phyloP scores from a whole-genome alignment of 2,797 vertebrate genomes.

The Characodon lateralis region DNA sequence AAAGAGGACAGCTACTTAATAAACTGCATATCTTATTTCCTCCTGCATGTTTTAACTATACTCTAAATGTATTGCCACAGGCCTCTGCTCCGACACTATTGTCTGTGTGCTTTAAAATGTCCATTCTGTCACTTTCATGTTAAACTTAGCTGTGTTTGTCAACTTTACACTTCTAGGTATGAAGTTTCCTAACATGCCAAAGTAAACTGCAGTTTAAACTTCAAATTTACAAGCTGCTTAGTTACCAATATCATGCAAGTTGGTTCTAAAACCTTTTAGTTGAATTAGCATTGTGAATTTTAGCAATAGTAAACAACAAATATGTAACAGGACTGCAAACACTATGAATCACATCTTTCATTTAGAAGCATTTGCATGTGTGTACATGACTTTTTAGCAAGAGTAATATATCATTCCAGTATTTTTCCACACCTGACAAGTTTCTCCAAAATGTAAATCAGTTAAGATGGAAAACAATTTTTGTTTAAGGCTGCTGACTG shows the following conservation, averaged over 20 bases:
- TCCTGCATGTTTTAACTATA: conserved; percentile 25
- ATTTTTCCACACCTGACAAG: background rate
- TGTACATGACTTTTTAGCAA: background rate
- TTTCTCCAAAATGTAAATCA: background rate
- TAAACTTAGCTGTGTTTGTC: conserved; percentile 48
- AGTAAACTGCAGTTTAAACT: no score
- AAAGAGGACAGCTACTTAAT: conserved; percentile 21
- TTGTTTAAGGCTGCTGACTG: background rate
- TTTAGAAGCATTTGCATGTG: background rate
- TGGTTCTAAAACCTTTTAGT: background rate
- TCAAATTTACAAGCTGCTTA: background rate
- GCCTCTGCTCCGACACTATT: conserved; percentile 46
- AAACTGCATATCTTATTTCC: conserved; percentile 21
- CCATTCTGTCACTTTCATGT: conserved; percentile 51
- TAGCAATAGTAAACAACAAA: background rate
- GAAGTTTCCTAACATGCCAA: background rate
- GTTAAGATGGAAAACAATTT: background rate
- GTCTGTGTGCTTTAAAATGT: conserved; percentile 17
- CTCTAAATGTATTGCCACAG: conserved; percentile 27
- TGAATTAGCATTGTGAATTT: background rate
- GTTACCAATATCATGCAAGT: background rate
- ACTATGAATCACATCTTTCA: background rate
- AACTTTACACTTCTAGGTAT: background rate
- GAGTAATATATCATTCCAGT: background rate
- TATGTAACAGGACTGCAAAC: background rate